Percentiles rank a stretch among this genome's conserved stretches.
phyloP scores from a whole-genome alignment of 2,113 vertebrate species.

The Nasalis larvatus region DNA sequence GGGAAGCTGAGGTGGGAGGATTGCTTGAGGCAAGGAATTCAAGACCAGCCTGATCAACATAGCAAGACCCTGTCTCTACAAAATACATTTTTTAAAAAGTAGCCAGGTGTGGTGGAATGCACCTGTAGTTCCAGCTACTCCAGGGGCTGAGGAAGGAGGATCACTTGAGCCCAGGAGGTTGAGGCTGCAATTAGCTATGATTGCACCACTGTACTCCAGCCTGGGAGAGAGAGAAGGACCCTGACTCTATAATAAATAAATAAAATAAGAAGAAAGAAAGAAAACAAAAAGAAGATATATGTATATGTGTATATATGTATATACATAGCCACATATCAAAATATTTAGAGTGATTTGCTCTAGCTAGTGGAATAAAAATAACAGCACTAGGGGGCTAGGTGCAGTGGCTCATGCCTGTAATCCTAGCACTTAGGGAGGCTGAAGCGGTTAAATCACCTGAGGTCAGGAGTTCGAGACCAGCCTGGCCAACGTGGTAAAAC shows the following conservation, averaged over 20 bases:
- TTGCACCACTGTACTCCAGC: not conserved
- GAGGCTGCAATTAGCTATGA: not conserved
- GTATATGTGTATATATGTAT: not conserved
- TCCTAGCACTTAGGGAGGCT: too few species aligned
- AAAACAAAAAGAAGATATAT: not conserved
- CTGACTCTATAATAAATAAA: not conserved
- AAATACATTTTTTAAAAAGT: not conserved
- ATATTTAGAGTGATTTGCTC: slow-evolving; percentile 13
- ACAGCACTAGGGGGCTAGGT: too few species aligned
- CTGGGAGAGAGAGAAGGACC: not conserved
- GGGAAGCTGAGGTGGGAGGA: not conserved
- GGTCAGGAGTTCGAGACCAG: too few species aligned
- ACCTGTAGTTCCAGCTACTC: not conserved
- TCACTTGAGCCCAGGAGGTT: not conserved
- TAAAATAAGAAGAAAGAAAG: not conserved
- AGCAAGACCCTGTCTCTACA: too few species aligned
- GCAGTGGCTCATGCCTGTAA: too few species aligned
- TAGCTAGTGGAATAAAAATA: slow-evolving; percentile 12
- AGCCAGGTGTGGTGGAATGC: not conserved
- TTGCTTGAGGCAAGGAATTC: not conserved
- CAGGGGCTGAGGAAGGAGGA: not conserved
- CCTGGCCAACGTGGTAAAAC: too few species aligned
- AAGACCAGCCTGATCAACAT: not conserved
- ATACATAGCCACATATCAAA: not conserved
- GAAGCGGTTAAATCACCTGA: too few species aligned